Evolutionary conservation across 2,797 vertebrate genomes (phyloP), one percentile per base, ranked within the genome.

Genomic region (Decapterus maruadsi): DNA sequence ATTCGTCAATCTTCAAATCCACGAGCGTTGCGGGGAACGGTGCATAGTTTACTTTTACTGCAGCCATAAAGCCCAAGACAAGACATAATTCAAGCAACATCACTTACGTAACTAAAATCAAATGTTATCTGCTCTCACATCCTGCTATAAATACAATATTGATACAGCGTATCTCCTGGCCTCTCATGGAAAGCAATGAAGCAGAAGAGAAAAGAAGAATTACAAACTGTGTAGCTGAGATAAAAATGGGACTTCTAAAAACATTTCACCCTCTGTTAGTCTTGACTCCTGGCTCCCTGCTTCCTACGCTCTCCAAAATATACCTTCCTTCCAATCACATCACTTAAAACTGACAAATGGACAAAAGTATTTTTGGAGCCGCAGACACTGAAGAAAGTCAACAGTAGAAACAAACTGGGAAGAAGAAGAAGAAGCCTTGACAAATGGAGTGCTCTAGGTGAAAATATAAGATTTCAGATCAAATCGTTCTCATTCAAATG

Each of bases 201-300:
- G 72, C 78, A 62, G 70, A 77, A 69, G 76, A 57, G 70, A 61
- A 61, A 61, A 57, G 65, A 72, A 78, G 80, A 75, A 80, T 70
- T 72, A 74, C 75, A 75, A 83, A 80, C 71, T 61, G 66, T 83
- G 81, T 64, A 45, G 81, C 78, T 42, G 75, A 87, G 87, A 88
- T 89, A 90, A 90, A 92, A 92, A 92, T 90, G 84, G 79, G 59
- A 78, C 64, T 81, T 88, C 84, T 81, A 86, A 89, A 92, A 87
- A 80, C 77, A 87, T 81, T 85, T 87, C 80, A 87, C 69, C 73
- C 87, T 85, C 71, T 86, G 86, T 80, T 87, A 68, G 87, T 77
- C 83, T 82, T 87, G 87, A 90, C 90, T 89, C 82, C 68, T 87
- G 84, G 85, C 83, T 81, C 80, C 34, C 36, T 50, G 74, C 91